phyloP scores from a whole-genome alignment of 2,888 invertebrate species.

The Sturmia bella region DNA sequence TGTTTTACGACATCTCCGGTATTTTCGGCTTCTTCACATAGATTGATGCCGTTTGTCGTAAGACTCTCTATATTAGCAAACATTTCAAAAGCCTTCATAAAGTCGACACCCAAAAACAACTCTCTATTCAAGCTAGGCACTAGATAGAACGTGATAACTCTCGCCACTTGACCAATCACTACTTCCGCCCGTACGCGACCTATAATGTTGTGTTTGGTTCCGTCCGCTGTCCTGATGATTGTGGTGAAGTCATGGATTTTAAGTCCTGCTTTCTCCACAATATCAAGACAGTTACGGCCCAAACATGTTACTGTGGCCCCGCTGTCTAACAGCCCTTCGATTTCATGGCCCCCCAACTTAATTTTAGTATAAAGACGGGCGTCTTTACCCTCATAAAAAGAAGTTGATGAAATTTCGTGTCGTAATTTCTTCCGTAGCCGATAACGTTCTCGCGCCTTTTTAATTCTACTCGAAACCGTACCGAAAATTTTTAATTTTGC shows the following conservation, averaged over 20 bases:
- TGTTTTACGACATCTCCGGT: too few species aligned
- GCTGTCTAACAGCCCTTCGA: too few species aligned
- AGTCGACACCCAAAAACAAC: slow-evolving; percentile 20
- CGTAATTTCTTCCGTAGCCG: background rate
- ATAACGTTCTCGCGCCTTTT: background rate
- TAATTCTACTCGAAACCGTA: background rate
- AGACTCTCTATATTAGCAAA: background rate
- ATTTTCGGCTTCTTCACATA: too few species aligned
- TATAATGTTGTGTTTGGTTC: too few species aligned
- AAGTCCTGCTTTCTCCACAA: background rate
- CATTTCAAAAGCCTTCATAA: slow-evolving; percentile 12
- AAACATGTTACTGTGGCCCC: background rate
- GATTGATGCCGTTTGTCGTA: too few species aligned
- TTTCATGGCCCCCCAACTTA: too few species aligned
- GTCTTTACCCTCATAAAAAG: too few species aligned
- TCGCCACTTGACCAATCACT: background rate
- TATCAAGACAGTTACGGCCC: background rate
- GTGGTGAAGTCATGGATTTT: background rate
- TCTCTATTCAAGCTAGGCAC: slow-evolving; percentile 6
- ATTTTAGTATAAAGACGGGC: background rate
- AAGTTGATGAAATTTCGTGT: background rate
- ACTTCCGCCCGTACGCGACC: background rate
- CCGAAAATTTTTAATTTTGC: background rate
- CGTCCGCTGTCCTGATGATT: background rate
- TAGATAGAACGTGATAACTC: background rate